Percentiles rank a stretch among this genome's conserved stretches.
Evolutionary conservation across 2,113 vertebrate species (phyloP).

Genomic region (Orycteropus afer): DNA sequence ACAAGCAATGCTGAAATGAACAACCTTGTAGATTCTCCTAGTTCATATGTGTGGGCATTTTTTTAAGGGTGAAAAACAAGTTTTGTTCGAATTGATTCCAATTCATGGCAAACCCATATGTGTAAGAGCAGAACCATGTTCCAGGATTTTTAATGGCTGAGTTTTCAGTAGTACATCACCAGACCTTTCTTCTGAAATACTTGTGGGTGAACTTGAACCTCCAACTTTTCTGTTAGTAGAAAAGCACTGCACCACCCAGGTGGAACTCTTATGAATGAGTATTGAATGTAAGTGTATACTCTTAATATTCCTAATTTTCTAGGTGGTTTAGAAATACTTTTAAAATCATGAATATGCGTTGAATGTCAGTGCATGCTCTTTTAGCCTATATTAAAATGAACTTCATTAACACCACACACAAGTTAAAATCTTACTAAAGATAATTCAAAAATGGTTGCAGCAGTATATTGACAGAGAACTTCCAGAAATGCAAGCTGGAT

Average conservation of each 20-base stretch:
- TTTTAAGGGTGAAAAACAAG: not conserved
- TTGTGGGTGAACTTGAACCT: not conserved
- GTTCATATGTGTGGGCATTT: not conserved
- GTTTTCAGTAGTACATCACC: not conserved
- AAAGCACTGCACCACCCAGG: not conserved
- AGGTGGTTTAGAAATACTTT: not conserved
- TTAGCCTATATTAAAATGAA: not conserved
- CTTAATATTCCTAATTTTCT: constrained; percentile 13
- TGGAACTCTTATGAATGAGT: not conserved
- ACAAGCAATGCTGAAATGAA: constrained; percentile 1
- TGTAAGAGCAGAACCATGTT: not conserved
- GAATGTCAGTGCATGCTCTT: not conserved
- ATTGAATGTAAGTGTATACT: not conserved
- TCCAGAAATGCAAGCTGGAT: too few species aligned
- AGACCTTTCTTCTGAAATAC: not conserved
- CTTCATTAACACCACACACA: too few species aligned
- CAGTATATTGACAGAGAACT: too few species aligned
- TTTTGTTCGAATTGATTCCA: not conserved
- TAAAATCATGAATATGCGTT: not conserved
- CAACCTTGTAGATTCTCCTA: not conserved
- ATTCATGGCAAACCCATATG: too few species aligned
- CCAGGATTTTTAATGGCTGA: not conserved
- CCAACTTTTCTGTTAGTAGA: not conserved
- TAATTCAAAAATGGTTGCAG: too few species aligned
- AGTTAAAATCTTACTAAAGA: too few species aligned